Base-by-base conservation (phyloP, 2,888 invertebrate genomes). In the Chloroclysta siterata region DNA sequence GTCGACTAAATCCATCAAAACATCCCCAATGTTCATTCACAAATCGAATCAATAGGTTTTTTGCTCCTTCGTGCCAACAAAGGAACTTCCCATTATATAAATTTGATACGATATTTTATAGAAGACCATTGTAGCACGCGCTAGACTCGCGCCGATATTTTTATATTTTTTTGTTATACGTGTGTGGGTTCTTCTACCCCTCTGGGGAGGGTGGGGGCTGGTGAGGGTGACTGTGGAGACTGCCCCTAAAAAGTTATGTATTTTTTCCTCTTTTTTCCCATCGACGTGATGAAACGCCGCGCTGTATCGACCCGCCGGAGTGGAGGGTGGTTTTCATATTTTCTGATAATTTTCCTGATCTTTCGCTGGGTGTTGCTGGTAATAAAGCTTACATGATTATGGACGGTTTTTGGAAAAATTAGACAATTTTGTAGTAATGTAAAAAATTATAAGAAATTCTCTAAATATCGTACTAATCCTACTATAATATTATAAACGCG, bases 161-260 rank as follows among this genome's bases (percentile, higher is more conserved):
- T 83, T 85, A 80, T 81, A 80, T 78, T 84, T 84, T 86, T 82
- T 80, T 78, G 77, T 77, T 78, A 78, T 50, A 63, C 65, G 80
- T 81, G 77, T 80, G 80, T 76, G 77, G 74, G 75, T 71, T 71
- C 70, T 80, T 76, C 71, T 71, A n/a, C 78, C 73, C 79, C 77
- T 70, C 71, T 69, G 73, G 63, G 70, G 69, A 53, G 60, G 67
- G 54, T 50, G 68, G 61, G 66, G 69, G 51, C 67, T 58, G 8
- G 54, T 65, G 50, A 73, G 75, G 74, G 69, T 75, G 80, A 76
- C 70, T 72, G 81, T 73, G 73, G 81, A 82, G 79, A 83, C 85
- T 82, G 84, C 91, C 90, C 92, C 91, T 93, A 93, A 93, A 93
- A 93, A 93, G 91, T 92, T 90, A 92, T 92, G 87, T 91, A 91